Percentiles rank a stretch among this genome's conserved stretches.
Evolutionary conservation across 2,113 vertebrate genomes (phyloP).

Genomic region (Sylvia atricapilla): DNA sequence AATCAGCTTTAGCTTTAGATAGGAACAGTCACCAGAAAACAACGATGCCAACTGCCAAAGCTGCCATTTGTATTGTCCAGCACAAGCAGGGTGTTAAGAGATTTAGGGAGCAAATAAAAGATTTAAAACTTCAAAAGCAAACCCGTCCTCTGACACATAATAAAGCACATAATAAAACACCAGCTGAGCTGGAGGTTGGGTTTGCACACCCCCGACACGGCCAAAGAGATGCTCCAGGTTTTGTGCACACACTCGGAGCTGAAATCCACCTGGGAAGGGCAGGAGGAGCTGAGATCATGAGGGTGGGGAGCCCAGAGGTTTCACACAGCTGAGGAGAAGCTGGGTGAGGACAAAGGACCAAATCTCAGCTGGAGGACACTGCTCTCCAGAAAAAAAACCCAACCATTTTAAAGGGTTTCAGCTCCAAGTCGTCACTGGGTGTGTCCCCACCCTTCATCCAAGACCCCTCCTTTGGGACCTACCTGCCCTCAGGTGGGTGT

Average conservation of each 20-base stretch:
- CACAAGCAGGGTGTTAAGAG: no score
- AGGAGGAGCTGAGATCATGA: accelerated
- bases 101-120: background rate
- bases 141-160: accelerated
- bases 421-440: accelerated
- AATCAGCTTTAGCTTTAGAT: background rate
- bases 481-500: background rate
- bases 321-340: background rate
- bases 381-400: background rate
- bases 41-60: background rate
- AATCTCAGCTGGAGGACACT: background rate
- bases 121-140: background rate
- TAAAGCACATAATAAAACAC: background rate
- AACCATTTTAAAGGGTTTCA: accelerated
- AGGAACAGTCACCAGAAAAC: background rate
- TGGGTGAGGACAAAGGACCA: background rate
- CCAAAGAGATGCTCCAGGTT: background rate
- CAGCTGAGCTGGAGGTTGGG: background rate
- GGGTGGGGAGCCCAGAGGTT: background rate
- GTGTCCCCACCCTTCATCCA: no score
- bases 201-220: accelerated
- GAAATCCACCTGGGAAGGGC: background rate
- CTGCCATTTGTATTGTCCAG: background rate
- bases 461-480: background rate
- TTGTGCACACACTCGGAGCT: accelerated